Evolutionary conservation across 1,140 invertebrate species (phyloP).

Genomic region (Cyclina sinensis): DNA sequence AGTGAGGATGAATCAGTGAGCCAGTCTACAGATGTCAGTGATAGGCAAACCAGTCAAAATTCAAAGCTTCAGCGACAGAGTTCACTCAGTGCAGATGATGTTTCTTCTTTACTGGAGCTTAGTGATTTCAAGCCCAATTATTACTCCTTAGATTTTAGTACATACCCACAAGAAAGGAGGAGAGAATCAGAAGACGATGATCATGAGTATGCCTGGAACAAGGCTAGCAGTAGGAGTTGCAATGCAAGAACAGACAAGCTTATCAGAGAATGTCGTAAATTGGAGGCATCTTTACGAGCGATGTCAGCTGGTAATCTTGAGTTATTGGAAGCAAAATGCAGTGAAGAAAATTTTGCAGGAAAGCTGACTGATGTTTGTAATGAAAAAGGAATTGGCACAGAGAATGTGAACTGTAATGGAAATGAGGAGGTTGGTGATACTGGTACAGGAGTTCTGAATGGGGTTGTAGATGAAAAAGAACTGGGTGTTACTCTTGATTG

Average conservation of each 20-base stretch:
- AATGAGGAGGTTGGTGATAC: not conserved
- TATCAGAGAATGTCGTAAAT: constrained; percentile 73
- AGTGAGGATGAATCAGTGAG: constrained; percentile 75
- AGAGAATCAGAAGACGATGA: not conserved
- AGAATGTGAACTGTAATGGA: not conserved
- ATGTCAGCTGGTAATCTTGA: constrained; percentile 68
- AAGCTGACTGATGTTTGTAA: too few species aligned
- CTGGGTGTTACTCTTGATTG: constrained; percentile 38
- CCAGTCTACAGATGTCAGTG: not conserved
- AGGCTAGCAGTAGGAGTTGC: not conserved
- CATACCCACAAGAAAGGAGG: not conserved
- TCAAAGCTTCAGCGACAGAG: not conserved
- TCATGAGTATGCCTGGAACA: constrained; percentile 4
- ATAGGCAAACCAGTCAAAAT: not conserved
- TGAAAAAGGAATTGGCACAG: not conserved
- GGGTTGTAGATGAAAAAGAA: constrained; percentile 21
- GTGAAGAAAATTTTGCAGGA: not conserved
- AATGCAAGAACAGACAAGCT: constrained; percentile 17
- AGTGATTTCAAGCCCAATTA: constrained; percentile 63
- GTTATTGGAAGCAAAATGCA: constrained; percentile 13
- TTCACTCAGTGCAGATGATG: constrained; percentile 43
- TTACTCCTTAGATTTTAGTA: constrained; percentile 58
- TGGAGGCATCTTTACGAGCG: constrained; percentile 72
- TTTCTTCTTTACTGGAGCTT: constrained; percentile 38
- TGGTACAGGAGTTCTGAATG: not conserved